Percentiles rank a stretch among this genome's conserved stretches.
Evolutionary conservation across 2,113 vertebrate genomes (phyloP).

Genomic region (Acanthochromis polyacanthus): DNA sequence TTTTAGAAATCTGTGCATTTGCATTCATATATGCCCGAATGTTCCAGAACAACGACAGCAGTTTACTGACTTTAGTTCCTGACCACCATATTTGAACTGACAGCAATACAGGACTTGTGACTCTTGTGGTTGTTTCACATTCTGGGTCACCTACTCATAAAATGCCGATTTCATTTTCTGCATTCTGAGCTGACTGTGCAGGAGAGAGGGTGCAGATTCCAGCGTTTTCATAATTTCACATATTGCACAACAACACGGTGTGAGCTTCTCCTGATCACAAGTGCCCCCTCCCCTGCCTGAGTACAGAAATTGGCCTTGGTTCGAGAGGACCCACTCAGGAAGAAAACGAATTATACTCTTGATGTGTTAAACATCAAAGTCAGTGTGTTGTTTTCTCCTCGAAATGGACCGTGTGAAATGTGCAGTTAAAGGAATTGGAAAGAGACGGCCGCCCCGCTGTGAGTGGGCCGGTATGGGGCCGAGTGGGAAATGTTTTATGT

Average conservation of each 20-base stretch:
- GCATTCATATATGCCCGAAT: no score
- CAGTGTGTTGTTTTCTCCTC: slow-evolving; percentile 29
- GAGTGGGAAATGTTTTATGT: slow-evolving; percentile 39
- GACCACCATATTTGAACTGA: background rate
- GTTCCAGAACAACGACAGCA: no score
- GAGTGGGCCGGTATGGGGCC: background rate
- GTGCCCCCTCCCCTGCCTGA: background rate
- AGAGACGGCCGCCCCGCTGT: slow-evolving; percentile 8
- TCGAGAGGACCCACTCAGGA: slow-evolving; percentile 36
- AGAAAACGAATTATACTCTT: slow-evolving; percentile 27
- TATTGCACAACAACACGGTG: slow-evolving; percentile 18
- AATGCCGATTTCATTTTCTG: slow-evolving; percentile 29
- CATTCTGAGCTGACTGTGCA: background rate
- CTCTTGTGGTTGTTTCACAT: background rate
- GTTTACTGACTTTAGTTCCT: background rate
- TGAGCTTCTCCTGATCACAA: slow-evolving; percentile 20
- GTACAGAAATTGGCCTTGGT: slow-evolving; percentile 32
- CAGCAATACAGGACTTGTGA: background rate
- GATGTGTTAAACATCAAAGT: slow-evolving; percentile 56
- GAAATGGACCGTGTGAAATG: slow-evolving; percentile 54
- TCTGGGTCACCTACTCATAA: background rate
- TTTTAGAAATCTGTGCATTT: no score
- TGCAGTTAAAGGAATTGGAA: slow-evolving; percentile 41
- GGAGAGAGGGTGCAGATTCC: slow-evolving; percentile 2
- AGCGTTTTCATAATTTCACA: background rate